A percentile compares a stretch with the other conserved stretches of the same genome.
Evolutionary conservation across 2,797 vertebrate genomes (phyloP).

Genomic region (Spatula versicolor): DNA sequence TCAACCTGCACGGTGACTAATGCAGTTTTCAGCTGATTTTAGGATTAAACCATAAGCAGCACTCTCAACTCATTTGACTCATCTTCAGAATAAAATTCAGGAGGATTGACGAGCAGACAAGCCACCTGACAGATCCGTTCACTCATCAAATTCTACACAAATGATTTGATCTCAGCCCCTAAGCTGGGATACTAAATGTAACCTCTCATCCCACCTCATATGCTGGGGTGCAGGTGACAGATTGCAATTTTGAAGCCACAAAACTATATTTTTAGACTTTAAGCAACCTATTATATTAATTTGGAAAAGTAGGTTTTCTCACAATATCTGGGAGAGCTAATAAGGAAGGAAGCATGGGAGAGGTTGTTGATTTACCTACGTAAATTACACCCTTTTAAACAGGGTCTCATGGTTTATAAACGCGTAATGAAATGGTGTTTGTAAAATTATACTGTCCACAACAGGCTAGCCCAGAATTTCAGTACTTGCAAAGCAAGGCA

Average conservation of each 20-base stretch:
- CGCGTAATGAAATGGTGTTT: slow-evolving; percentile 7
- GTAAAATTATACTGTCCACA: slow-evolving; percentile 37
- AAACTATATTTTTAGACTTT: background rate
- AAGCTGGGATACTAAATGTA: background rate
- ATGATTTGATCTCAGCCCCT: background rate
- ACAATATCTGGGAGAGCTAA: background rate
- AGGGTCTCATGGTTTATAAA: background rate
- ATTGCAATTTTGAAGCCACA: background rate
- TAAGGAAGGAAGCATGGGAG: background rate
- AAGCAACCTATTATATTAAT: background rate
- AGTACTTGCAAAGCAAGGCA: slow-evolving; percentile 28
- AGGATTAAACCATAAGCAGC: background rate
- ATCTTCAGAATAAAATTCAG: background rate
- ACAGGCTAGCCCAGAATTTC: background rate
- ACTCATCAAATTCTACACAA: background rate
- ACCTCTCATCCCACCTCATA: background rate
- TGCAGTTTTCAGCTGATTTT: slow-evolving; percentile 12
- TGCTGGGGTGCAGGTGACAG: background rate
- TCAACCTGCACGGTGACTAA: background rate
- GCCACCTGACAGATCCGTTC: background rate
- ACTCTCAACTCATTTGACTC: background rate
- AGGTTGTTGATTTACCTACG: background rate
- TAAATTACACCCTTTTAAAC: slow-evolving; percentile 32
- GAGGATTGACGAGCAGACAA: background rate
- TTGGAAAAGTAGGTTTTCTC: background rate